These are phyloP conservation scores for Leiothrix lutea DNA, from an alignment of 2,113 vertebrate species.

Conservation along the genomic window DNA sequence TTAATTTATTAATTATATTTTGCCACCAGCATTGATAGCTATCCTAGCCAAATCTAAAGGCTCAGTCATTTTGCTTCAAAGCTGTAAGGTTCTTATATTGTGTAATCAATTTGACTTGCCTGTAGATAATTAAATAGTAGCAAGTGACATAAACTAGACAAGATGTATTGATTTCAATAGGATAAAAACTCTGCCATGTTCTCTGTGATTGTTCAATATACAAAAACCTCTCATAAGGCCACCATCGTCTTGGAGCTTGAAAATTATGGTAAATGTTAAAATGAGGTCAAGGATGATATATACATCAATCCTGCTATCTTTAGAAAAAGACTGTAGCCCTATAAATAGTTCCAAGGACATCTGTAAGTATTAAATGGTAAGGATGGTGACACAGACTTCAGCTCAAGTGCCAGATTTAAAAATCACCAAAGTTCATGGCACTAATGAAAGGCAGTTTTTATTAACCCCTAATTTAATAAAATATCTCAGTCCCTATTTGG, in stretches of 20 bases:
- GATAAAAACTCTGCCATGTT: neutral
- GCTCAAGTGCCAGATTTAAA: neutral
- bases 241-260: neutral
- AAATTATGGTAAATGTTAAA: neutral
- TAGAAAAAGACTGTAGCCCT: neutral
- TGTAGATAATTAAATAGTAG: conserved; percentile 22
- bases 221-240: neutral
- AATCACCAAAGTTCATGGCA: neutral
- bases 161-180: neutral
- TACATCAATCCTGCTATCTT: neutral
- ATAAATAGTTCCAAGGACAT: neutral
- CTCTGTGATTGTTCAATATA: neutral
- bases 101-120: conserved; percentile 44
- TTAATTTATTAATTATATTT: conserved; percentile 25
- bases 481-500: neutral
- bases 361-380: neutral
- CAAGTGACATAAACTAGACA: neutral
- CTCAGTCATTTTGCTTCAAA: conserved; percentile 23
- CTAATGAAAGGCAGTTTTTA: neutral
- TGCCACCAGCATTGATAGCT: conserved; percentile 27
- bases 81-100: neutral
- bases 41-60: conserved; percentile 5
- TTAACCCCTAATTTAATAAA: neutral
- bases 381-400: neutral
- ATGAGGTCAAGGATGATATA: neutral